Base-by-base conservation (phyloP, 2,797 vertebrate genomes). In the Sebastes steindachneri region DNA sequence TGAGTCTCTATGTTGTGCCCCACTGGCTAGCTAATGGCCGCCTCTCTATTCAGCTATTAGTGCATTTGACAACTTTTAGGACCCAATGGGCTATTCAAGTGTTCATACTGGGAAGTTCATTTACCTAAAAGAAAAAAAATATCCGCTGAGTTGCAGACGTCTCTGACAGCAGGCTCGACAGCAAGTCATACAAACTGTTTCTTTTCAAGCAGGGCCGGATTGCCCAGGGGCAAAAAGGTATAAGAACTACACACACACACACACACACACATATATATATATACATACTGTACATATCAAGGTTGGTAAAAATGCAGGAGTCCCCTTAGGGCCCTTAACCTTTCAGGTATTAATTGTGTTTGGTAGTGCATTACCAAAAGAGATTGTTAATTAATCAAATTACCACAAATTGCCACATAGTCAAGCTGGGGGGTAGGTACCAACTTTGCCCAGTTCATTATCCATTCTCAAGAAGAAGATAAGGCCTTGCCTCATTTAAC, bases 341-440 rank as follows among this genome's bases (percentile, higher is more conserved):
- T 68, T 35, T 62, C 26, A 26, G 1, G 62, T 69, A 41, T 65
- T 58, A 25, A 74, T 41, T 45, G 6, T 45, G 6, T 53, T 41
- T 69, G 31, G 26, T 67, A 70, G 9, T 37, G 57, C 58, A 33
- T 53, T 26, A 58, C 57, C 12, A 58, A 58, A 68, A 67, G 63
- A 64, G 35, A 31, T 53, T 19, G 21, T 14, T 33, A 65, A 73
- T 85, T 51, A 37, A 67, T 81, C 59, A 66, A 48, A 74, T 69
- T 66, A 65, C 3, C n/a, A 63, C 23, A 73, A 73, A 57, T 55
- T 67, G 68, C 48, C 45, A 29, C 35, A 59, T 17, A 66, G 21
- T 66, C 19, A 33, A 59, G 9, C 4, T 26, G 5, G 14, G 45
- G 55, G 28, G 4, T 9, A 23, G 45, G 17, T 51, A 33, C 10